Conservation (phyloP, 2,797 vertebrate species). For the Peromyscus nudipes region DNA sequence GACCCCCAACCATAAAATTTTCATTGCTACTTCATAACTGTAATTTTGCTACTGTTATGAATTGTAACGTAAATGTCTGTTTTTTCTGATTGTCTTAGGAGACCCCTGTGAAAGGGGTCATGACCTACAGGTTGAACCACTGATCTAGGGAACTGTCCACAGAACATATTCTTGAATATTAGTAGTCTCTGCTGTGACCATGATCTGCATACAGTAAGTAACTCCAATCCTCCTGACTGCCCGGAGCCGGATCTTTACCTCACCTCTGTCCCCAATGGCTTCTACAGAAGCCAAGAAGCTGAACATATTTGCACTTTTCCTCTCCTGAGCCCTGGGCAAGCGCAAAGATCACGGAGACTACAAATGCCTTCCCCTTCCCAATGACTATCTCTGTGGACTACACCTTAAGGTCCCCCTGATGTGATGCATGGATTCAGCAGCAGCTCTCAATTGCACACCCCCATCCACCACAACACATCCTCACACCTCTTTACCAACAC, state of each 20-base stretch:
- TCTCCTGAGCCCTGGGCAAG: fast-evolving
- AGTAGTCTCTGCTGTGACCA: not conserved
- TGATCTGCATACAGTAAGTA: fast-evolving
- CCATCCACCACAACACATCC: not conserved
- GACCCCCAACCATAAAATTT: not conserved
- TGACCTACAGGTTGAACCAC: not conserved
- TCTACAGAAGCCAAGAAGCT: not conserved
- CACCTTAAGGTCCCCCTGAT: fast-evolving
- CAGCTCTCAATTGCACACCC: not conserved
- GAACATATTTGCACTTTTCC: fast-evolving
- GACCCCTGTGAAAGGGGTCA: not conserved
- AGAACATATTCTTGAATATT: fast-evolving
- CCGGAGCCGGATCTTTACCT: not conserved
- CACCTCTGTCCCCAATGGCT: fast-evolving
- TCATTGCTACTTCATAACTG: not conserved
- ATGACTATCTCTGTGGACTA: fast-evolving
- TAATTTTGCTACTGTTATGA: not conserved
- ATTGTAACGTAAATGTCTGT: not conserved
- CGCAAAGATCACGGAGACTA: not conserved
- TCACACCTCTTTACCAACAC: not conserved
- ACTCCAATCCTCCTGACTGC: not conserved
- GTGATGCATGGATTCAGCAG: not conserved
- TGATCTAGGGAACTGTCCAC: fast-evolving
- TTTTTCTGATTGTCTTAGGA: not conserved
- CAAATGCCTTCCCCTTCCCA: not conserved